Evolutionary conservation across 2,797 vertebrate species (phyloP), one percentile per base, ranked within the genome.

Genomic region (Bovichtus variegatus): DNA sequence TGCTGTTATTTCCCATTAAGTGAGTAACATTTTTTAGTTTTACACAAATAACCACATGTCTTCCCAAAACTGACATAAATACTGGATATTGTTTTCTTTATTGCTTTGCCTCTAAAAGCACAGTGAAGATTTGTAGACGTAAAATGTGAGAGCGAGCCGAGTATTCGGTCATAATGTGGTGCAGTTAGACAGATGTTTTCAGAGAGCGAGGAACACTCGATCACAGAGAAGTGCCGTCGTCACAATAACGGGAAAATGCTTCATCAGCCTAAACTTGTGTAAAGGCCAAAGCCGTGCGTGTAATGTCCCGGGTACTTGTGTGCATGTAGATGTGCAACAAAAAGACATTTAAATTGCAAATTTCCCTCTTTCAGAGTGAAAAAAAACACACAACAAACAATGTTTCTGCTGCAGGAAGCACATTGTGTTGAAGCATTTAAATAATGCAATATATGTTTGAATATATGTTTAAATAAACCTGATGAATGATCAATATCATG

Each of bases 171-270:
- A 40, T 81, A 58, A 81, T 53, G 60, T 54, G 71, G 34, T 19
- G 67, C 57, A 67, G 65, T 69, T 77, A 75, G 23, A 55, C 66
- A 76, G 62, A 50, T 78, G 67, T 46, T 68, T 74, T 38, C n/a
- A 65, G 40, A 57, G 34, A 57, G 53, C n/a, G 25, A 15, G 4
- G 49, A 15, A 29, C 62, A 6, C 4, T 76, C 21, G 80, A 68
- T 74, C 54, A 78, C 23, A 2, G 34, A 59, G 60, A 57, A 77
- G 27, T 3, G 11, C 27, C 51, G 13, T 4, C 64, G 70, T 65
- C 67, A 65, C 59, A 38, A 9, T 53, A 41, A 75, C 1, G 0
- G 55, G 15, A 43, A 59, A 71, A 64, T 18, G 41, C 55, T n/a
- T 61, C 59, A 55, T 51, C 31, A 61, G 43, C 54, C 23, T 61